Percentiles rank a stretch among this genome's conserved stretches.
Evolutionary conservation across 2,888 invertebrate genomes (phyloP).

Genomic region (Brachyptera putata): DNA sequence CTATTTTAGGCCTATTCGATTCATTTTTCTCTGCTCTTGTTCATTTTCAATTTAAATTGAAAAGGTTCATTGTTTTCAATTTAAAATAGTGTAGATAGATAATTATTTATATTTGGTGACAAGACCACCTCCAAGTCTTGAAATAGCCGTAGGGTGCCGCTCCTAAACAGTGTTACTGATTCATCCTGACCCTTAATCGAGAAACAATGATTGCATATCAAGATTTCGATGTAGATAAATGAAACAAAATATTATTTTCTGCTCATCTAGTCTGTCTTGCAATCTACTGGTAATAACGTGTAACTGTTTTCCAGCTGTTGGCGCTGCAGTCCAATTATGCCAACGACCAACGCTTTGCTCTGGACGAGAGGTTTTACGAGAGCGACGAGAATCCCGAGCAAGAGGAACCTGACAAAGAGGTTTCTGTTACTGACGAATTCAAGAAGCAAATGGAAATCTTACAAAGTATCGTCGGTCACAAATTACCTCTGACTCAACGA

Average conservation of each 20-base stretch:
- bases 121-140: no score
- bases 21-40: no score
- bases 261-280: background rate
- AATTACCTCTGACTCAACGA: slow-evolving; percentile 37
- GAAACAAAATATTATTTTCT: background rate
- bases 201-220: no score
- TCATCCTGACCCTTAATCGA: no score
- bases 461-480: slow-evolving; percentile 52
- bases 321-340: slow-evolving; percentile 68
- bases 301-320: slow-evolving; percentile 51
- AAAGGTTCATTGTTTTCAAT: no score
- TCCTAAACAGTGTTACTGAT: no score
- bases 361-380: slow-evolving; percentile 70
- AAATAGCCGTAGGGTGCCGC: no score
- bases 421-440: slow-evolving; percentile 48
- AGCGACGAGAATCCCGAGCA: slow-evolving; percentile 45
- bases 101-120: no score
- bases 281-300: background rate
- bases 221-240: no score
- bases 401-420: slow-evolving; percentile 38
- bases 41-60: no score
- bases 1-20: no score
- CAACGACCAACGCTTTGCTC: slow-evolving; percentile 70
- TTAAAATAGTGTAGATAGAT: no score
- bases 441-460: slow-evolving; percentile 53